Percentiles rank a stretch among this genome's conserved stretches.
Evolutionary conservation across 2,113 vertebrate species (phyloP).

Genomic region (Alosa alosa): DNA sequence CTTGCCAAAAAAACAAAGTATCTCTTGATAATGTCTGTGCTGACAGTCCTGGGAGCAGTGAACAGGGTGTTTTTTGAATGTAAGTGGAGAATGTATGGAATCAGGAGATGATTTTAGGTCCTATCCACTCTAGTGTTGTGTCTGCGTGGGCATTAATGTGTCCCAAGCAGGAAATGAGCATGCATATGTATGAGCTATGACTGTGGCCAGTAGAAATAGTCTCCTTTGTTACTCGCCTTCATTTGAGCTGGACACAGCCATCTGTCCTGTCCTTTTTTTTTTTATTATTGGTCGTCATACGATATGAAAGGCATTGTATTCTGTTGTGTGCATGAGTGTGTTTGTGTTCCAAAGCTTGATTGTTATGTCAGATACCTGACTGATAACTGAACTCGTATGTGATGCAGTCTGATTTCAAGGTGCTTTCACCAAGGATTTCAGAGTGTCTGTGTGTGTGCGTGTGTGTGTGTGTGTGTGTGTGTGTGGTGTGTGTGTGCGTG

Average conservation of each 20-base stretch:
- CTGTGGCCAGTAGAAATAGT: neutral
- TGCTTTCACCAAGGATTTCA: neutral
- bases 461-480: neutral
- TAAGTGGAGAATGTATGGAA: neutral
- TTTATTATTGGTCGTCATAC: neutral
- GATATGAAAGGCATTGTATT: conserved; percentile 4
- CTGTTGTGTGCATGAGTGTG: neutral
- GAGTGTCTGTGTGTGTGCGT: neutral
- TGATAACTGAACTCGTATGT: neutral
- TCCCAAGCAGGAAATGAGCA: neutral
- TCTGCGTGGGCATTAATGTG: neutral
- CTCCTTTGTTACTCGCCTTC: neutral
- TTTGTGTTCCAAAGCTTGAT: neutral
- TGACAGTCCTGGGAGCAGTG: neutral
- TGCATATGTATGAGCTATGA: neutral
- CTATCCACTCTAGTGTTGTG: neutral
- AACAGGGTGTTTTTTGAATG: neutral
- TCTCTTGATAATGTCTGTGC: neutral
- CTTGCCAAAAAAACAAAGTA: neutral
- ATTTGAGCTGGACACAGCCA: neutral
- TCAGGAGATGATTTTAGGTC: neutral
- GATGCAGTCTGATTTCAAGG: neutral
- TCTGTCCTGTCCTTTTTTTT: neutral
- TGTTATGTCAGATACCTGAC: neutral
- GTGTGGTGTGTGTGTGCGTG: neutral